Conservation (phyloP, 2,113 vertebrate species). For the Zingel zingel region DNA sequence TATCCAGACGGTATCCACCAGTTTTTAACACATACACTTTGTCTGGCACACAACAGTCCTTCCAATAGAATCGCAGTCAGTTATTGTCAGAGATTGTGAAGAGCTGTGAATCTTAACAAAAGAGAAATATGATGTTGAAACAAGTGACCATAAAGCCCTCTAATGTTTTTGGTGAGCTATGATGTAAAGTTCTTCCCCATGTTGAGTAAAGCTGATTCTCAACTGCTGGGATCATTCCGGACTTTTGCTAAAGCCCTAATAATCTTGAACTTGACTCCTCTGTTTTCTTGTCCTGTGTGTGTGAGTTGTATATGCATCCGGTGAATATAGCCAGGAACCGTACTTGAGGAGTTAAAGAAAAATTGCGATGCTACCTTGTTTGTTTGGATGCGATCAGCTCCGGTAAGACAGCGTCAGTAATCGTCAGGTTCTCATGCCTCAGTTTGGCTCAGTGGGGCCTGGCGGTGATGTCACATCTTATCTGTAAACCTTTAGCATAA, state of each 20-base stretch:
- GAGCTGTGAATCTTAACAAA: not conserved
- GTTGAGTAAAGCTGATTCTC: not conserved
- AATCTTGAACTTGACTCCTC: not conserved
- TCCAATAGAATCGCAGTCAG: not conserved
- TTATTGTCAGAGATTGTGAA: not conserved
- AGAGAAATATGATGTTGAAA: not conserved
- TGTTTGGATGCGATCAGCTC: not conserved
- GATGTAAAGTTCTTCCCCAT: constrained; percentile 3
- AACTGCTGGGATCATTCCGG: constrained; percentile 51
- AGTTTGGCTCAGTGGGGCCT: not conserved
- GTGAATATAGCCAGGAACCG: not conserved
- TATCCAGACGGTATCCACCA: constrained; percentile 35
- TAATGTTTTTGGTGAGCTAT: not conserved
- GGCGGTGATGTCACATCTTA: constrained; percentile 9
- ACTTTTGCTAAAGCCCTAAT: constrained; percentile 14
- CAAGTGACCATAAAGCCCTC: not conserved
- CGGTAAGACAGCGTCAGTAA: not conserved
- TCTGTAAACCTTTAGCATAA: constrained; percentile 2
- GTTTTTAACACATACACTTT: constrained; percentile 24
- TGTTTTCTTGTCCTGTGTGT: not conserved
- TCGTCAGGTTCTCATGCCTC: not conserved
- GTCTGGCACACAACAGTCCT: not conserved
- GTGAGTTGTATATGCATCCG: not conserved
- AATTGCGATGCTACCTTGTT: not conserved
- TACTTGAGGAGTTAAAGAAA: not conserved